phyloP scores from a whole-genome alignment of 2,888 invertebrate species.

The Thecophora atra region DNA sequence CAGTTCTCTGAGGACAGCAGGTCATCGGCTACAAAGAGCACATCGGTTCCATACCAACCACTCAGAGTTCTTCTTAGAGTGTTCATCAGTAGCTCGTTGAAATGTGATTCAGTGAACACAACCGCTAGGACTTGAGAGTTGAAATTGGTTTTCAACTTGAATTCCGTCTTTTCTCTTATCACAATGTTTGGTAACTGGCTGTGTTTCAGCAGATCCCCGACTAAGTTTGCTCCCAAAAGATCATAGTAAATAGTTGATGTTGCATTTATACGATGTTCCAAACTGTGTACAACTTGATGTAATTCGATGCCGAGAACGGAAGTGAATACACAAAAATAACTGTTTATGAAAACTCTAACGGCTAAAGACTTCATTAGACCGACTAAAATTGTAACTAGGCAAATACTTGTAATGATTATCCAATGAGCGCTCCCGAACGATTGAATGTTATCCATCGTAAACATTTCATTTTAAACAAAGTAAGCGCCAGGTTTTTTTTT shows the following conservation, averaged over 20 bases:
- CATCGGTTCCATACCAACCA: slow-evolving; percentile 24
- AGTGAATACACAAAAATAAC: neutral
- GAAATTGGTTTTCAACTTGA: slow-evolving; percentile 21
- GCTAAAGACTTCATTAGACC: too few species aligned
- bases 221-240: neutral
- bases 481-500: too few species aligned
- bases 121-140: slow-evolving; percentile 26
- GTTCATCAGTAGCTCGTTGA: slow-evolving; percentile 7
- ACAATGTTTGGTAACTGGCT: slow-evolving; percentile 29
- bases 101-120: neutral
- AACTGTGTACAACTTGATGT: slow-evolving; percentile 9
- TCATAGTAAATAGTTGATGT: slow-evolving; percentile 28
- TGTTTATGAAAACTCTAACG: too few species aligned
- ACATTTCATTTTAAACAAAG: slow-evolving; percentile 9
- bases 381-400: too few species aligned
- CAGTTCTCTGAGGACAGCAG: neutral
- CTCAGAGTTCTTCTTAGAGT: slow-evolving; percentile 2
- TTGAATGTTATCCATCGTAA: slow-evolving; percentile 27
- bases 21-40: slow-evolving; percentile 22
- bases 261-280: slow-evolving; percentile 18
- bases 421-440: slow-evolving; percentile 19
- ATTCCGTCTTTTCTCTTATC: neutral
- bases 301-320: neutral
- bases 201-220: neutral
- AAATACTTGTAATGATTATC: too few species aligned